Percentiles rank a stretch among this genome's conserved stretches.
Evolutionary conservation across 2,888 invertebrate species (phyloP).

Genomic region (Eristalinus aeneus): DNA sequence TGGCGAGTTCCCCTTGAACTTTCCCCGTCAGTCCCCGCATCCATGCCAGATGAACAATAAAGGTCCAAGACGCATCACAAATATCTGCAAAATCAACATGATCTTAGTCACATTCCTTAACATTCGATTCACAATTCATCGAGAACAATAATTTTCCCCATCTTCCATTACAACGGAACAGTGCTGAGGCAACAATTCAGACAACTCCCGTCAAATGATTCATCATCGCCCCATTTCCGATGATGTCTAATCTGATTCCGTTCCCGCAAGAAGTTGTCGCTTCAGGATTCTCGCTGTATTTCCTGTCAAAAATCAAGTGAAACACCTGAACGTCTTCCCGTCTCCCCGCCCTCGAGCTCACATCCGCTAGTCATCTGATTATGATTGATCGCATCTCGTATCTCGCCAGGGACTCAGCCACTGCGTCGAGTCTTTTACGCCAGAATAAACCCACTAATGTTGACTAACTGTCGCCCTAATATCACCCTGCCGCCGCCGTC

Average conservation of each 20-base stretch:
- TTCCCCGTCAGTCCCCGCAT: too few relatives aligned
- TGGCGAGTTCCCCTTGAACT: too few relatives aligned
- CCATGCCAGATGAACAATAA: too few relatives aligned
- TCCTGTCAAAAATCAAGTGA: neutral
- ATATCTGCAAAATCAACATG: too few relatives aligned
- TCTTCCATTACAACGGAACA: neutral
- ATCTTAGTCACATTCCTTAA: too few relatives aligned
- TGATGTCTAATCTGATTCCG: neutral
- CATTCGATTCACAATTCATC: neutral
- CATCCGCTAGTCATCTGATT: conserved; percentile 3
- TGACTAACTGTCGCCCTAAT: conserved; percentile 40
- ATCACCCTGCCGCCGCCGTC: neutral
- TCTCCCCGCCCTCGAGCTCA: neutral
- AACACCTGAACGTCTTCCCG: neutral
- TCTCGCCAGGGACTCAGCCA: neutral
- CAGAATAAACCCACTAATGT: conserved; percentile 30
- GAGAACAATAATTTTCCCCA: too few relatives aligned
- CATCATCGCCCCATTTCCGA: neutral
- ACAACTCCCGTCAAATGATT: neutral
- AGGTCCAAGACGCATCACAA: too few relatives aligned
- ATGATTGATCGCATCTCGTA: conserved; percentile 29
- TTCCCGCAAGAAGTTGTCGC: neutral
- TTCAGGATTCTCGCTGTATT: neutral
- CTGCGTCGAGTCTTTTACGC: conserved; percentile 1
- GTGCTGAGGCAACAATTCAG: neutral